These are phyloP conservation scores for Bedellia somnulentella DNA, from an alignment of 2,888 invertebrate genomes.

Conservation along the genomic window DNA sequence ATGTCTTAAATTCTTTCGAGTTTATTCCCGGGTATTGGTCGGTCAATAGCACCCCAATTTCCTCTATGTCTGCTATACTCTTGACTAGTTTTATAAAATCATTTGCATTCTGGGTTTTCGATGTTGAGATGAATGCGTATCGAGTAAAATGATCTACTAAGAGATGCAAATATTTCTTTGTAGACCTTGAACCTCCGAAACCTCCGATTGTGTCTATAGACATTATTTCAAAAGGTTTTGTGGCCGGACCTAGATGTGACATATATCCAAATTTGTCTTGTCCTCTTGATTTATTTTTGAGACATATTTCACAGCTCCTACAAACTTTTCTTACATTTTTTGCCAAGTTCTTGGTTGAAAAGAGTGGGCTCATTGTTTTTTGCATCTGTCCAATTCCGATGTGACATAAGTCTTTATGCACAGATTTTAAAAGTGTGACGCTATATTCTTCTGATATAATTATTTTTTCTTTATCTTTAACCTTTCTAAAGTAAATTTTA, in stretches of 20 bases:
- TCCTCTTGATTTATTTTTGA: slow-evolving; percentile 12
- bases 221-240: slow-evolving; percentile 12
- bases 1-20: slow-evolving; percentile 14
- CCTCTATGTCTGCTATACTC: background rate
- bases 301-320: slow-evolving; percentile 6
- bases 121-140: slow-evolving; percentile 12
- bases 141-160: too few species aligned
- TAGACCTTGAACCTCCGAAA: slow-evolving; percentile 13
- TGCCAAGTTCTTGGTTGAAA: slow-evolving; percentile 11
- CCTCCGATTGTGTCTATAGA: slow-evolving; percentile 14
- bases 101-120: slow-evolving; percentile 12
- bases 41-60: slow-evolving; percentile 6
- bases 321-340: slow-evolving; percentile 10
- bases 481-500: slow-evolving; percentile 2
- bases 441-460: slow-evolving; percentile 13
- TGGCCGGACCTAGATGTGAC: slow-evolving; percentile 14
- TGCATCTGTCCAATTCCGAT: slow-evolving; percentile 11
- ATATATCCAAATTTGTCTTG: slow-evolving; percentile 12
- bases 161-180: slow-evolving; percentile 15
- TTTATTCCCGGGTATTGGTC: slow-evolving; percentile 17
- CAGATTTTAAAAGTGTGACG: slow-evolving; percentile 10
- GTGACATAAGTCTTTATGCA: slow-evolving; percentile 13
- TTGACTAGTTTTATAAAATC: slow-evolving; percentile 11
- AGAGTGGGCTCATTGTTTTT: slow-evolving; percentile 10
- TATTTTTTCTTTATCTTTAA: slow-evolving; percentile 9